Evolutionary conservation across 2,113 vertebrate genomes (phyloP).

Genomic region (Corythornis cristatus): DNA sequence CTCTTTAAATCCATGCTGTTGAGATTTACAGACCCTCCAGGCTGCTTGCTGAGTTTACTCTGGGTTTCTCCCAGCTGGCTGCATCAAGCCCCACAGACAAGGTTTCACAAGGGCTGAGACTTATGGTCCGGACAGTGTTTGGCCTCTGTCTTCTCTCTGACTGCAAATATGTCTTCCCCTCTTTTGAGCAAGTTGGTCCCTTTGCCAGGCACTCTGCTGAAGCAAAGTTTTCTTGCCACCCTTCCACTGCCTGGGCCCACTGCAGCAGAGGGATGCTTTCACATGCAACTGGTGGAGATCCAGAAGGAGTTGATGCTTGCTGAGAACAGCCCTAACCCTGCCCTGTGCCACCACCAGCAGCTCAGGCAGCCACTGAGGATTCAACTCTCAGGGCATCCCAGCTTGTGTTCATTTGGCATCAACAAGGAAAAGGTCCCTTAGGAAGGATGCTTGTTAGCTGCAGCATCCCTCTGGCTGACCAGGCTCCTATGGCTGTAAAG

Average conservation of each 20-base stretch:
- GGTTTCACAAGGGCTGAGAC: neutral
- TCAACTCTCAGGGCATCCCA: neutral
- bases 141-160: neutral
- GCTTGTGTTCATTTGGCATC: rapidly evolving
- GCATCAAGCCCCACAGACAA: neutral
- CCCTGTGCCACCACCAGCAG: neutral
- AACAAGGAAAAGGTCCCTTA: neutral
- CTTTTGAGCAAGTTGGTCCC: neutral
- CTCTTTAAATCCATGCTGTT: constrained; percentile 32
- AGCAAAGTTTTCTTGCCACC: neutral
- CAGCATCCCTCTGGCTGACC: neutral
- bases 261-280: neutral
- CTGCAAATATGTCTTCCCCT: neutral
- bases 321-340: neutral
- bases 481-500: neutral
- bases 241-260: neutral
- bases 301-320: neutral
- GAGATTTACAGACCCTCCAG: constrained; percentile 13
- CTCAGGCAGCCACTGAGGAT: neutral
- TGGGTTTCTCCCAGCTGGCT: neutral
- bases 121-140: rapidly evolving
- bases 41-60: neutral
- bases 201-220: neutral
- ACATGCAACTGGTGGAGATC: neutral
- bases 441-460: neutral